Evolutionary conservation across 2,113 vertebrate genomes (phyloP).

Genomic region (Sander lucioperca): DNA sequence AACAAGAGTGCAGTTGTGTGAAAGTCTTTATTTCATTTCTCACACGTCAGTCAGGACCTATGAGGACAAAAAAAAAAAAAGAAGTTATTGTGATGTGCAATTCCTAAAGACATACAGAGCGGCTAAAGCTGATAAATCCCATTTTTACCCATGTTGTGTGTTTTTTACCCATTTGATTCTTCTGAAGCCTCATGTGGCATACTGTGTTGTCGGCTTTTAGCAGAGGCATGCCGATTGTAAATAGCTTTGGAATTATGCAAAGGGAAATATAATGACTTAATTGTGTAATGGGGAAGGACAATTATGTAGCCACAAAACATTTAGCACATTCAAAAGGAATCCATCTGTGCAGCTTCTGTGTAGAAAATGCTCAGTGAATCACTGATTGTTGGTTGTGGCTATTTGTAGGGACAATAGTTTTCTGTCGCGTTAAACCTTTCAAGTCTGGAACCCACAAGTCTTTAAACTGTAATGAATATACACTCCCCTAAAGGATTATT

Average conservation of each 20-base stretch:
- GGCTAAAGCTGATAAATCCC: no score
- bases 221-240: background rate
- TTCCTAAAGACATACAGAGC: no score
- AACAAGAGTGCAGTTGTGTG: background rate
- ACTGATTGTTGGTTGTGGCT: background rate
- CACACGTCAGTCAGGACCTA: slow-evolving; percentile 22
- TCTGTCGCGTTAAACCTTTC: background rate
- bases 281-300: background rate
- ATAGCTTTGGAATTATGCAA: background rate
- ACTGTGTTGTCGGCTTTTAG: background rate
- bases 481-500: no score
- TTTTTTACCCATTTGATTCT: background rate
- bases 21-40: slow-evolving; percentile 57
- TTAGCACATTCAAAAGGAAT: background rate
- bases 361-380: background rate
- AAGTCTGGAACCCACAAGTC: background rate
- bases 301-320: background rate
- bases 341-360: background rate
- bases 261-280: background rate
- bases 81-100: background rate
- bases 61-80: background rate
- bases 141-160: no score
- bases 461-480: background rate
- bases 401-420: background rate
- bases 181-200: background rate